phyloP scores from a whole-genome alignment of 2,113 vertebrate genomes.

The Nicator chloris region DNA sequence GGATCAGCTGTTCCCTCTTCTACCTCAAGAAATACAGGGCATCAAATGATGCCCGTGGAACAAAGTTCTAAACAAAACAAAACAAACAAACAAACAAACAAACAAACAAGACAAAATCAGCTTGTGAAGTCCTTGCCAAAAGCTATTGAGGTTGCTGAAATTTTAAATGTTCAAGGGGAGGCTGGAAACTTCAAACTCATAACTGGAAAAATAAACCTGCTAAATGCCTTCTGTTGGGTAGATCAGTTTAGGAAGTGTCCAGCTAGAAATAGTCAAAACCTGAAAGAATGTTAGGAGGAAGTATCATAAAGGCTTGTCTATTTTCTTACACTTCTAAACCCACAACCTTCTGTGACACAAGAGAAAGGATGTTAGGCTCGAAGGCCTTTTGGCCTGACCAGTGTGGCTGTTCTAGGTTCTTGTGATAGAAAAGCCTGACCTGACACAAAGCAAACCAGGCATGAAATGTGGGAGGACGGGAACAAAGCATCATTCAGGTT shows the following conservation, averaged over 20 bases:
- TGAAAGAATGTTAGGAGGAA: neutral
- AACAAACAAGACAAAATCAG: neutral
- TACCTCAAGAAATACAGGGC: neutral
- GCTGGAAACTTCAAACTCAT: neutral
- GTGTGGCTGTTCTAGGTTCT: neutral
- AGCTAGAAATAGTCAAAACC: neutral
- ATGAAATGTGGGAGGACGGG: neutral
- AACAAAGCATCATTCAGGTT: neutral
- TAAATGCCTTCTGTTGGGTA: neutral
- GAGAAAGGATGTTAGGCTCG: neutral
- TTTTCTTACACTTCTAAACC: neutral
- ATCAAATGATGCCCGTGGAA: neutral
- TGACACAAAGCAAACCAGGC: fast-evolving
- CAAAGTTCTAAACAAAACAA: neutral
- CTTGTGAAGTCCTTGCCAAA: neutral
- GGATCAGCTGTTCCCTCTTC: neutral
- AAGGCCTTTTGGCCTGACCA: neutral
- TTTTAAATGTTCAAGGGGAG: neutral
- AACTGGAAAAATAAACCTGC: neutral
- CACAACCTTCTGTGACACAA: neutral
- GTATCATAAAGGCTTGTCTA: neutral
- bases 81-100: neutral
- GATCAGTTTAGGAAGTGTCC: neutral
- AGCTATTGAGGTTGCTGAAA: neutral
- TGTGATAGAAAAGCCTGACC: neutral